Evolutionary conservation across 2,797 vertebrate species (phyloP).

Genomic region (Siniperca undulata): DNA sequence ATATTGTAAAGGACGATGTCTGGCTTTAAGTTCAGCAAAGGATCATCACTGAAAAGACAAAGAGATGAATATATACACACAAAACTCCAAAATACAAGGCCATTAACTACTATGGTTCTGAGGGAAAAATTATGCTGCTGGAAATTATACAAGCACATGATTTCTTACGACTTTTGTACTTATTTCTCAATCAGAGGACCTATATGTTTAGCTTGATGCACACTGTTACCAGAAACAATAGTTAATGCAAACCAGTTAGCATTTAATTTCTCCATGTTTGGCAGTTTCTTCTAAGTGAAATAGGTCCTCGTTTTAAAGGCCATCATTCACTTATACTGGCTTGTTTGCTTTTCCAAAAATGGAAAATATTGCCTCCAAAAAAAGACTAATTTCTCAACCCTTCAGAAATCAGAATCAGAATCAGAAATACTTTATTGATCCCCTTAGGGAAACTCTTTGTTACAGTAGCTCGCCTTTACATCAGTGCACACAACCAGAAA

Average conservation of each 20-base stretch:
- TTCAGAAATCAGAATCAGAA: background rate
- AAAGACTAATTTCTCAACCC: conserved; percentile 40
- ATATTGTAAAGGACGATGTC: conserved; percentile 93
- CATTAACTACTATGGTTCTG: conserved; percentile 87
- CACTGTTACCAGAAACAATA: conserved; percentile 55
- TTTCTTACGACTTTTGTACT: conserved; percentile 85
- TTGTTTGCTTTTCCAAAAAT: conserved; percentile 54
- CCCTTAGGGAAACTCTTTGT: no score
- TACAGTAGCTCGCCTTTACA: no score
- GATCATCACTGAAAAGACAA: conserved; percentile 80
- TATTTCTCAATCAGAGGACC: conserved; percentile 80
- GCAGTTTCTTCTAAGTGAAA: conserved; percentile 60
- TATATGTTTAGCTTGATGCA: conserved; percentile 73
- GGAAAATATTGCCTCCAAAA: conserved; percentile 53
- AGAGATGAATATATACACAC: conserved; percentile 60
- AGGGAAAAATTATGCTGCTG: conserved; percentile 83
- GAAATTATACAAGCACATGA: conserved; percentile 88
- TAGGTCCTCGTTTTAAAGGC: conserved; percentile 67
- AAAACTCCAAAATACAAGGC: conserved; percentile 78
- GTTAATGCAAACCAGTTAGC: conserved; percentile 67
- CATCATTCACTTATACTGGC: conserved; percentile 47
- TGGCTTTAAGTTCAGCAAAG: conserved; percentile 89
- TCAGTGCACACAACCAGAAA: conserved; percentile 27
- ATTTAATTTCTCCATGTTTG: conserved; percentile 64
- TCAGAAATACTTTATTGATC: no score